phyloP scores from a whole-genome alignment of 2,113 vertebrate species.

The Synchiropus splendidus region DNA sequence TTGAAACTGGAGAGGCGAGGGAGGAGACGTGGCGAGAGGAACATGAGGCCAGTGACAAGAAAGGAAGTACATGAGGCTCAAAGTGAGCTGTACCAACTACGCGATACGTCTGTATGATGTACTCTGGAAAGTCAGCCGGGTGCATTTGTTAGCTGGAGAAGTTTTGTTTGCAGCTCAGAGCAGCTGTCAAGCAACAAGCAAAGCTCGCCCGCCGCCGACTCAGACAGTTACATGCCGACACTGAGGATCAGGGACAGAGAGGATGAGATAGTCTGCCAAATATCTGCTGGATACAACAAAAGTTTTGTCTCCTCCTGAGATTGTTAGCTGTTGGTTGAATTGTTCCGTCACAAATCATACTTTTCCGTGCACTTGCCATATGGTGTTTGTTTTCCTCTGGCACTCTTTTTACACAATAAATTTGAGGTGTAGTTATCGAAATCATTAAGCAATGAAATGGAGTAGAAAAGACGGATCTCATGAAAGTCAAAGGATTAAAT shows the following conservation, averaged over 20 bases:
- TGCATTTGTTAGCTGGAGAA: slow-evolving; percentile 32
- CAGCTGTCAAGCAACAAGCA: slow-evolving; percentile 44
- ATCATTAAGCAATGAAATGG: slow-evolving; percentile 29
- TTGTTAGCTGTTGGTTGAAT: slow-evolving; percentile 4
- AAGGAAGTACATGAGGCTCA: slow-evolving; percentile 15
- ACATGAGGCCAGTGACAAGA: slow-evolving; percentile 11
- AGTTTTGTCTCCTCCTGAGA: slow-evolving; percentile 16
- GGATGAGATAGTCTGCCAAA: slow-evolving; percentile 22
- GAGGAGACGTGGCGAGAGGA: slow-evolving; percentile 1
- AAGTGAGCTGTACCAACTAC: slow-evolving; percentile 25
- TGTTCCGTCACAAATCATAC: slow-evolving; percentile 4
- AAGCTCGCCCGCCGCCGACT: slow-evolving; percentile 16
- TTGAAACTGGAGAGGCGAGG: slow-evolving; percentile 16
- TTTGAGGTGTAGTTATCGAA: slow-evolving; percentile 14
- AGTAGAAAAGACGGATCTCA: slow-evolving; percentile 19
- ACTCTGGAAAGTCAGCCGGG: slow-evolving; percentile 35
- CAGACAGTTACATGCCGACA: slow-evolving; percentile 32
- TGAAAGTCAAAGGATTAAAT: slow-evolving; percentile 25
- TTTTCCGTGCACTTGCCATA: slow-evolving; percentile 23
- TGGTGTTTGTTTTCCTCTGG: slow-evolving; percentile 34
- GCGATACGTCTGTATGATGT: slow-evolving; percentile 38
- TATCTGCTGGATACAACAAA: slow-evolving; percentile 14
- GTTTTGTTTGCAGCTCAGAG: slow-evolving; percentile 36
- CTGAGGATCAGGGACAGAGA: slow-evolving; percentile 22
- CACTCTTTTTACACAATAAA: slow-evolving; percentile 18